phyloP scores from a whole-genome alignment of 2,888 invertebrate species.

The Eulithis testata region DNA sequence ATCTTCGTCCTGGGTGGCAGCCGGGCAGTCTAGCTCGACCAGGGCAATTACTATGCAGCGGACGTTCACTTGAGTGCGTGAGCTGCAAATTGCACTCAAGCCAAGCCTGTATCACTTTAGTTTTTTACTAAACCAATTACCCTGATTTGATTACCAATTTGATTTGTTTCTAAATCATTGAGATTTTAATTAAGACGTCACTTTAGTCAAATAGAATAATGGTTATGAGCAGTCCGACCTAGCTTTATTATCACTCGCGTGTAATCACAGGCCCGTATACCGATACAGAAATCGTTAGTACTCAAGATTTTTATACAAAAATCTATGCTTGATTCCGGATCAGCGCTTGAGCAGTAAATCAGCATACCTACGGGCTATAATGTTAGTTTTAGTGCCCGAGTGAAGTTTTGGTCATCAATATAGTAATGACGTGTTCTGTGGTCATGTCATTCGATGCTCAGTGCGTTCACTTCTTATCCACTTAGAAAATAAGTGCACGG shows the following conservation, averaged over 20 bases:
- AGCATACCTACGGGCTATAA: no score
- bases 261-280: not conserved
- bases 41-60: slow-evolving; percentile 53
- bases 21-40: slow-evolving; percentile 65
- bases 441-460: slow-evolving; percentile 20
- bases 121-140: slow-evolving; percentile 2
- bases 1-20: slow-evolving; percentile 62
- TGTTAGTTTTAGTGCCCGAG: not conserved
- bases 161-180: not conserved
- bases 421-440: slow-evolving; percentile 3
- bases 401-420: not conserved
- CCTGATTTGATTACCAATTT: not conserved
- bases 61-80: slow-evolving; percentile 48
- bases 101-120: slow-evolving; percentile 1
- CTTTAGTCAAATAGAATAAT: not conserved
- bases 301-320: no score
- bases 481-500: slow-evolving; percentile 34
- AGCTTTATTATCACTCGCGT: not conserved
- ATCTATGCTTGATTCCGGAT: no score
- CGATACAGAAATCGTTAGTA: no score
- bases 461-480: slow-evolving; percentile 46
- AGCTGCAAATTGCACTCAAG: slow-evolving; percentile 44
- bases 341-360: no score
- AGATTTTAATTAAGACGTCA: not conserved
- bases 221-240: not conserved